Evolutionary conservation across 2,113 vertebrate genomes (phyloP), one percentile per base, ranked within the genome.

Genomic region (Brachyhypopomus occidentalis): DNA sequence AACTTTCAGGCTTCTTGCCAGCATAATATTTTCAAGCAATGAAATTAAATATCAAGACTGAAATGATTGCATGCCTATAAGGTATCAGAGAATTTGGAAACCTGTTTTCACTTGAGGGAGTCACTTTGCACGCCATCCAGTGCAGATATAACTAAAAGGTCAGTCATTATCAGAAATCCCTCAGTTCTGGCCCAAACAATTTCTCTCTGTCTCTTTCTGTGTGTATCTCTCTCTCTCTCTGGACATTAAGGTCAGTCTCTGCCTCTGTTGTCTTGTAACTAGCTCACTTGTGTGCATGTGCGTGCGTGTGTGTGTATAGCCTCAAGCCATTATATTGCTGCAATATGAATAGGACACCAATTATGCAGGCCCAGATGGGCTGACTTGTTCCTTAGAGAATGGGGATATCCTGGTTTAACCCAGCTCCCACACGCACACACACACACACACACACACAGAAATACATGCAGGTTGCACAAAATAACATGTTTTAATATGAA

Each of bases 331-430:
- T 91, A 88, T 89, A 89, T 86, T 88, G 88, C 91, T 89, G 90
- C 90, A 86, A 92, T 92, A 92, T 90, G 92, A 93, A 93, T 90
- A 92, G 90, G 87, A 86, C 91, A 87, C 90, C 92, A 93, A 91
- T 93, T 92, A 91, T 88, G 91, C 83, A 87, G 88, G 89, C 91
- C 91, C 91, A 90, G 87, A 90, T 91, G 92, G 90, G 91, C 87
- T 81, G 79, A 84, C 73, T 83, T 86, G 75, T 84, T 91, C 89
- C 89, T 89, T 64, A 22, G 87, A 92, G 90, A 88, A 86, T 71
- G 8, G 74, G 81, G 58, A 87, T 87, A 75, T 86, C 83, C 84
- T 85, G 75, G 70, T 83, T 82, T 72, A 72, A 70, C 83, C 88
- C 82, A 56, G 79, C 41, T 72, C 34, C 59, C 73, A 64, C 58